Base-by-base conservation (phyloP, 2,888 invertebrate species). In the Lasioglossum calceatum region DNA sequence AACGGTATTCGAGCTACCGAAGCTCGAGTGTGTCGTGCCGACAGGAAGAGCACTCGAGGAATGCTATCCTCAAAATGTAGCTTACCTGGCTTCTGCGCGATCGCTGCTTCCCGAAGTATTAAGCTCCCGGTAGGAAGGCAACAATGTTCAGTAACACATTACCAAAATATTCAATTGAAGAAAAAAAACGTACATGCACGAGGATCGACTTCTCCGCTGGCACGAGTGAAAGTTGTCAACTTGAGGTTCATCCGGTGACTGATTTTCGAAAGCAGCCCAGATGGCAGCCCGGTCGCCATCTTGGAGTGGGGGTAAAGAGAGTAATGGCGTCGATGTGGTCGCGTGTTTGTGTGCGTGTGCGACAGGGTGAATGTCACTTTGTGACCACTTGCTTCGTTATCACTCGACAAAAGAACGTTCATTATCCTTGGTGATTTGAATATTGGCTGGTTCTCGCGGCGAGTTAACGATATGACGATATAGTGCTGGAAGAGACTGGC, bases 351-450 rank as follows among this genome's bases (percentile, higher is more conserved):
- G 58, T 74, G 73, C 75, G 64, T 71, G 71, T 39, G n/a, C 50
- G 61, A 75, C 39, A 78, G 77, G 87, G 87, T 87, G 88, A 91
- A 91, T 87, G 88, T 90, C 79, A 84, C 71, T 81, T 85, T 77
- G 88, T 58, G 76, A 61, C 79, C 83, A 90, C 81, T 89, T 85
- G 81, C 74, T 82, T 82, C 58, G 75, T 89, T 84, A 89, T 91
- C 87, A 79, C 64, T 82, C 70, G 64, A 91, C 88, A 90, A 90
- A 58, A 90, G 81, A 81, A 71, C 72, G 76, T 79, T 90, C 79
- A 84, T 91, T 44, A 61, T 78, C 72, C 71, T 70, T 73, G 61
- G 82, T 81, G 84, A 91, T 88, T 85, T 84, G 76, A 71, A 84
- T 86, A 89, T 88, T 88, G 77, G 36, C 61, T 74, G 74, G 12